Evolutionary conservation across 35 echinoderm and acorn worm genomes (phyloP), one percentile per base, ranked within the genome.

Genomic region (Diadema setosum): DNA sequence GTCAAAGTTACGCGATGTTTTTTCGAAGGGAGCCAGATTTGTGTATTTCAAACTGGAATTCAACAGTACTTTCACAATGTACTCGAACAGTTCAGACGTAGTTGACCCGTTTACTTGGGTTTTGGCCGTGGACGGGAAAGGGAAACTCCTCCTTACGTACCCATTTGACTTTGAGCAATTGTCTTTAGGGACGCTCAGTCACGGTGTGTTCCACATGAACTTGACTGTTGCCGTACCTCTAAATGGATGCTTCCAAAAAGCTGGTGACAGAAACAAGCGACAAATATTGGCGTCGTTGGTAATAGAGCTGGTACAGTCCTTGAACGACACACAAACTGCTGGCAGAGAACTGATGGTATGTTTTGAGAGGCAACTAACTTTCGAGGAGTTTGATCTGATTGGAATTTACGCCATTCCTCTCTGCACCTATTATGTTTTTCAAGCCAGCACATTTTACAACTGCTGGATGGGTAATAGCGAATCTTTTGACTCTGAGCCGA

Each of bases 121-220:
- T 27, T 91, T 57, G 82, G 90, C 90, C 32, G 64, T 86, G 18
- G 86, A 73, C 21, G 94, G 94, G 23, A 92, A 80, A 37, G 89
- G 89, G 0, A 65, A 91, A 30, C 57, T 96, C 3, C 43, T 96
- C 24, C 81, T 96, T 5, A 44, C 90, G 12, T 85, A 86, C 37
- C 90, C 94, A 1, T 96, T 96, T 65, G 94, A 96, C 43, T 96
- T 91, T 67, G 32, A 65, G 42, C 89, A 96, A 27, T 65, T 96
- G 6, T 92, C 89, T 32, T 37, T 96, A 40, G 90, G 84, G 2
- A 88, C 94, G 8, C 70, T 96, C 2, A 76, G 57, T 32, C 49
- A 55, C 39, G 94, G 94, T 0, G 94, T 96, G 25, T 15, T 52
- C 45, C 30, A 30, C 2, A 39, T 92, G 3, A 49, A 31, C 21